phyloP scores from a whole-genome alignment of 2,888 invertebrate species.

The Apamea crenata region DNA sequence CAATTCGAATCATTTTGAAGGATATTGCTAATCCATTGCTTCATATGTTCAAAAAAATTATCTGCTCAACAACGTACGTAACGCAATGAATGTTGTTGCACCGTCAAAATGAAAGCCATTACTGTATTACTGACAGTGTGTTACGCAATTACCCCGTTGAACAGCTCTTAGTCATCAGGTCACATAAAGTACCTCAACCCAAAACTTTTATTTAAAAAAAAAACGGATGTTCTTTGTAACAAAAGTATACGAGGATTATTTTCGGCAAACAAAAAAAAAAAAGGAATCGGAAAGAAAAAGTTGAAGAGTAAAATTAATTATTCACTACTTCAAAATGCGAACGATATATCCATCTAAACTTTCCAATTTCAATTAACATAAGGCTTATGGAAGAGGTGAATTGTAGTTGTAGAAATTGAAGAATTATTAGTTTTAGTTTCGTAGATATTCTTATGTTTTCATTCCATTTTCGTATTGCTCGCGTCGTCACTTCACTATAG shows the following conservation, averaged over 20 bases:
- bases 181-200: neutral
- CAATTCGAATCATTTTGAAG: too few species aligned
- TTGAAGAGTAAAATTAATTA: neutral
- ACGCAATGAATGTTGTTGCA: too few species aligned
- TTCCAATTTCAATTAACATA: constrained; percentile 28
- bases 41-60: too few species aligned
- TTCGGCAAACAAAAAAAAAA: neutral
- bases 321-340: constrained; percentile 7
- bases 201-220: constrained; percentile 14
- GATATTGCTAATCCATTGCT: too few species aligned
- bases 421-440: constrained; percentile 26
- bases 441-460: neutral
- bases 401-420: constrained; percentile 10
- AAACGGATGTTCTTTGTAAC: neutral
- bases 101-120: too few species aligned
- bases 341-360: constrained; percentile 10
- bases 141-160: too few species aligned
- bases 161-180: neutral
- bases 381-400: neutral
- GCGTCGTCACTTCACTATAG: too few species aligned
- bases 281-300: neutral
- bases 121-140: too few species aligned
- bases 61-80: too few species aligned
- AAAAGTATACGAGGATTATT: neutral
- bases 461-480: constrained; percentile 20